Percentiles rank a stretch among this genome's conserved stretches.
Evolutionary conservation across 2,888 invertebrate species (phyloP).

Genomic region (Tiphia femorata): DNA sequence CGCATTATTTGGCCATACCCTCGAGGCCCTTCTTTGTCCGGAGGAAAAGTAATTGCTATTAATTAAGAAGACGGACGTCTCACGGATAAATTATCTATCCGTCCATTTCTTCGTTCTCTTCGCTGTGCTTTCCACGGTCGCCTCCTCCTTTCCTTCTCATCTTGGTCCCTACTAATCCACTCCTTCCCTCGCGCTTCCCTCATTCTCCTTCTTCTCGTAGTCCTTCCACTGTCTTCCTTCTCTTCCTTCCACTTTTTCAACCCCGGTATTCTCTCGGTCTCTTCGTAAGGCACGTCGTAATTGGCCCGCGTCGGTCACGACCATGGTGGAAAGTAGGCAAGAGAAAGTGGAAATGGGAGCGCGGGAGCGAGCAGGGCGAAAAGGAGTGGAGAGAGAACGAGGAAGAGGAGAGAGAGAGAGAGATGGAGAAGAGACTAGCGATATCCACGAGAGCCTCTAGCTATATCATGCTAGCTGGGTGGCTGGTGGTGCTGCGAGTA

Average conservation of each 20-base stretch:
- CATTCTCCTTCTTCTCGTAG: not conserved
- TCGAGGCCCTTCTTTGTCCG: no score
- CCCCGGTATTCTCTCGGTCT: constrained; percentile 25
- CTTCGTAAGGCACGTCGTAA: constrained; percentile 42
- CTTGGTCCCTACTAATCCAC: not conserved
- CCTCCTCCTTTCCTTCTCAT: constrained; percentile 2
- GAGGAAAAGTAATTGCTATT: no score
- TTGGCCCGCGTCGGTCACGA: constrained; percentile 50
- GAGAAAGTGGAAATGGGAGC: no score
- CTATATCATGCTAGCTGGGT: constrained; percentile 31
- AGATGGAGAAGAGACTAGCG: constrained; percentile 12
- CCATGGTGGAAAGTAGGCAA: constrained; percentile 20
- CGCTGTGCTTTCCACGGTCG: constrained; percentile 2
- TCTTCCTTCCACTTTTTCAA: constrained; percentile 12
- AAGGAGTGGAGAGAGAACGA: not conserved
- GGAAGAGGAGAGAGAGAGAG: constrained; percentile 17
- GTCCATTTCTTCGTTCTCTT: not conserved
- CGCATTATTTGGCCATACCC: no score
- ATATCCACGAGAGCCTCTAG: constrained; percentile 26
- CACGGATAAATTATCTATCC: constrained; percentile 10
- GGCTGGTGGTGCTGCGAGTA: constrained; percentile 18
- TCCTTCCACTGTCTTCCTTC: constrained; percentile 1
- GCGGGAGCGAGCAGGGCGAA: constrained; percentile 12
- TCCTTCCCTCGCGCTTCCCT: not conserved
- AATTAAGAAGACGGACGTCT: no score